These are phyloP conservation scores for Haliaeetus leucogaster DNA, from an alignment of 2,113 vertebrate species.

Conservation along the genomic window DNA sequence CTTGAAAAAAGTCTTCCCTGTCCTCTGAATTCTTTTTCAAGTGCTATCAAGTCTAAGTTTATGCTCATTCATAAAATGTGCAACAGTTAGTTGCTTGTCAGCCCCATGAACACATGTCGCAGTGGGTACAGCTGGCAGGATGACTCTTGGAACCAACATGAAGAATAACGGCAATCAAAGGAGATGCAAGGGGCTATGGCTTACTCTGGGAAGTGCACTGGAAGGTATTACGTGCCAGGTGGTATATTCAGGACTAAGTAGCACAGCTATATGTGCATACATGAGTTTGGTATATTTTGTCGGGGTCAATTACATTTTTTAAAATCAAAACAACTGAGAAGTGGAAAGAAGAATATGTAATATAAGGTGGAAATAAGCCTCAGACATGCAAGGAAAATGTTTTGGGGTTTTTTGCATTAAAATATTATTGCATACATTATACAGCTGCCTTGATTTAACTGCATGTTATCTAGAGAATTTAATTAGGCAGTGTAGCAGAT, in stretches of 20 bases:
- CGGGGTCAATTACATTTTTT: not conserved
- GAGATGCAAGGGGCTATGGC: not conserved
- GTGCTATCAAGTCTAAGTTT: not conserved
- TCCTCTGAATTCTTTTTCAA: not conserved
- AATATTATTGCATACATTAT: not conserved
- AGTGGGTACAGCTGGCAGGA: not conserved
- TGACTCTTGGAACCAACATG: not conserved
- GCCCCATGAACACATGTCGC: not conserved
- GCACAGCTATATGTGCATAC: not conserved
- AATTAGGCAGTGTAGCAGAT: not conserved
- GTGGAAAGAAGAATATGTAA: not conserved
- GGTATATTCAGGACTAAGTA: not conserved
- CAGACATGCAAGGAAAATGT: not conserved
- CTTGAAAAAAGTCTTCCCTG: not conserved
- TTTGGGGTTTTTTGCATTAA: not conserved
- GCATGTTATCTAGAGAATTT: not conserved
- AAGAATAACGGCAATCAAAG: not conserved
- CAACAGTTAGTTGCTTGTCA: not conserved
- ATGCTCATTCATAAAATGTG: not conserved
- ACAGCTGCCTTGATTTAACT: not conserved
- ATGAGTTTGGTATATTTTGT: not conserved
- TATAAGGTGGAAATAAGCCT: not conserved
- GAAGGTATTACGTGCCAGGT: not conserved
- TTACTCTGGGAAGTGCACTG: not conserved
- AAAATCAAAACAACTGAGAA: not conserved